Conservation (phyloP, 2,888 invertebrate species). For the Unio pictorum region DNA sequence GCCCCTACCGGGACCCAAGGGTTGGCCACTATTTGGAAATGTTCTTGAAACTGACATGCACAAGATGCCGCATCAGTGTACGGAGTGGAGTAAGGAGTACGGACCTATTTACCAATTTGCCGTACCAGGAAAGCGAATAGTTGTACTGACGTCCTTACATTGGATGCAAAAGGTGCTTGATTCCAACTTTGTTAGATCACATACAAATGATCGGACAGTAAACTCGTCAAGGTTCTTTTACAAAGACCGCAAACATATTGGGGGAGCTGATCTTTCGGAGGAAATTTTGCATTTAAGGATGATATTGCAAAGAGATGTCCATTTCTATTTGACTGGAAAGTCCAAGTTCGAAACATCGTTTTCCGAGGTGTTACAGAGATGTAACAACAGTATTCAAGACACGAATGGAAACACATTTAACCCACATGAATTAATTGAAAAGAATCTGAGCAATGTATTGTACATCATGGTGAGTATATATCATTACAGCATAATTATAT, state of each 20-base stretch:
- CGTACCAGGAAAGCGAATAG: conserved; percentile 16
- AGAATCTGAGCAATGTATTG: conserved; percentile 21
- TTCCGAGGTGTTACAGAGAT: conserved; percentile 11
- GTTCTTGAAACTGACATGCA: conserved; percentile 23
- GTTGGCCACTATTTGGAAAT: not conserved
- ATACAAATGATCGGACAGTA: conserved; percentile 23
- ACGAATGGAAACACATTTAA: conserved; percentile 11
- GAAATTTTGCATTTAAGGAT: conserved; percentile 19
- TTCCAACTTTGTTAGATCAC: conserved; percentile 9
- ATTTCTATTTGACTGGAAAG: conserved; percentile 17
- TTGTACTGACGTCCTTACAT: conserved; percentile 15
- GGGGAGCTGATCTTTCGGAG: conserved; percentile 22
- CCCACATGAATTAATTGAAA: conserved; percentile 19
- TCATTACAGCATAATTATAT: too few species aligned
- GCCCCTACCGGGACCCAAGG: conserved; percentile 4
- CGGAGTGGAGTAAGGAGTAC: conserved; percentile 18
- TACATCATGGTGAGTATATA: conserved; percentile 24
- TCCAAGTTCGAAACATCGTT: conserved; percentile 11
- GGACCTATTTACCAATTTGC: conserved; percentile 22
- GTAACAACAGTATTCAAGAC: conserved; percentile 15
- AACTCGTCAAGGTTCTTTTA: conserved; percentile 29
- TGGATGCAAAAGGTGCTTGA: conserved; percentile 16
- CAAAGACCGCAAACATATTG: conserved; percentile 31
- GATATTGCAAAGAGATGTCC: conserved; percentile 18
- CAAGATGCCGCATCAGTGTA: conserved; percentile 18